Base-by-base conservation (phyloP, 2,888 invertebrate genomes). In the Halocaridina rubra region DNA sequence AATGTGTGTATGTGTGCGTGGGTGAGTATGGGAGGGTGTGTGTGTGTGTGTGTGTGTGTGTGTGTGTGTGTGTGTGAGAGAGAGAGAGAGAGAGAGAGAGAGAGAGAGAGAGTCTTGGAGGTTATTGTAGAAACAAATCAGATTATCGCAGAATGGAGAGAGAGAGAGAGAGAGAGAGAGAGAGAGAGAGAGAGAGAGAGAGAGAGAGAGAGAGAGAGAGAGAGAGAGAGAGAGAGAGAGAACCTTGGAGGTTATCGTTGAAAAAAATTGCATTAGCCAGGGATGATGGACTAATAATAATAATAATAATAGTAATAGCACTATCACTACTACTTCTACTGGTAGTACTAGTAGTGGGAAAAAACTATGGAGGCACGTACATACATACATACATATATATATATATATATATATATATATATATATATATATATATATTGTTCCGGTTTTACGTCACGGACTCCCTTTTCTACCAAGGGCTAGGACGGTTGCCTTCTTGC, bases 1-100 rank as follows among this genome's bases (percentile, higher is more conserved):
- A n/a, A 32, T 69, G 69, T 69, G 69, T 69, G 69, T 69, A 7
- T 69, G 27, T 69, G 32, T 69, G 32, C 32, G 32, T 69, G n/a
- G 29, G n/a, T 69, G n/a, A 30, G 30, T 69, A 1, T 69, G 30
- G n/a, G n/a, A n/a, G n/a, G n/a, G n/a, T n/a, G n/a, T n/a, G n/a
- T n/a, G n/a, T n/a, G n/a, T n/a, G n/a, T 69, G n/a, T 69, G n/a
- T 69, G n/a, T 69, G n/a, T 69, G n/a, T 69, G n/a, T 69, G n/a
- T 24, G 4, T 22, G 10, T 67, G 1, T 67, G 13, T 27, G 13
- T n/a, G 13, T 53, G 13, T 16, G 13, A 5, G 59, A 59, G 22
- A 59, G 2, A 57, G 3, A 22, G 22, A 57, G 59, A 22, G 10
- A 57, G 22, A 8, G 59, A n/a, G 19, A 13, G 13, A 22, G 22